phyloP scores from a whole-genome alignment of 2,113 vertebrate genomes.

The Anguilla japonica region DNA sequence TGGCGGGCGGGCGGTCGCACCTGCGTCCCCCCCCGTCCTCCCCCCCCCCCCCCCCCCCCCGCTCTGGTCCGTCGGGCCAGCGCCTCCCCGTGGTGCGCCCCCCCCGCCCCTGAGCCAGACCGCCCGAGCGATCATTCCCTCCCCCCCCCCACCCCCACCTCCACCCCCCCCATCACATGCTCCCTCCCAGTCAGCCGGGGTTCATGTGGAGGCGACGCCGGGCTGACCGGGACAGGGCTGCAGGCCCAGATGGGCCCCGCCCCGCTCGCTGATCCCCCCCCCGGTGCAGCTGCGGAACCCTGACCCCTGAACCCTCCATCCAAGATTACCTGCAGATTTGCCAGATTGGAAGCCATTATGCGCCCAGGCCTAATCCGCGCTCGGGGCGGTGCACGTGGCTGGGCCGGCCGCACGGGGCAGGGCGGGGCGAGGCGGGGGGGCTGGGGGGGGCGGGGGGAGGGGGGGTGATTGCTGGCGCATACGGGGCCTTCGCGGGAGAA shows the following conservation, averaged over 20 bases:
- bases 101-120: neutral
- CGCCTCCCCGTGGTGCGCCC: neutral
- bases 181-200: neutral
- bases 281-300: constrained; percentile 40
- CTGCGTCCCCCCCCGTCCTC: neutral
- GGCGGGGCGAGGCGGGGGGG: neutral
- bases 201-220: neutral
- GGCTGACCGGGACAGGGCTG: neutral
- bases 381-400: constrained; percentile 55
- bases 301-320: constrained; percentile 35
- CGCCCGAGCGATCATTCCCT: neutral
- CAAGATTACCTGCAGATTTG: constrained; percentile 50
- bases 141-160: too few relatives aligned
- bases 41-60: neutral
- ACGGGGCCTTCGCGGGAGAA: neutral
- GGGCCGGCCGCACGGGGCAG: neutral
- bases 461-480: neutral
- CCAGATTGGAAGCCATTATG: constrained; percentile 40
- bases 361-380: constrained; percentile 55
- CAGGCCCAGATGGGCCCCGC: neutral
- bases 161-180: neutral
- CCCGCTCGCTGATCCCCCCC: constrained; percentile 7
- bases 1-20: neutral
- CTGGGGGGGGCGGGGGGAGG: too few relatives aligned
- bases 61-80: too few relatives aligned